Base-by-base conservation (phyloP, 2,113 vertebrate species). In the Chlorocebus sabaeus region DNA sequence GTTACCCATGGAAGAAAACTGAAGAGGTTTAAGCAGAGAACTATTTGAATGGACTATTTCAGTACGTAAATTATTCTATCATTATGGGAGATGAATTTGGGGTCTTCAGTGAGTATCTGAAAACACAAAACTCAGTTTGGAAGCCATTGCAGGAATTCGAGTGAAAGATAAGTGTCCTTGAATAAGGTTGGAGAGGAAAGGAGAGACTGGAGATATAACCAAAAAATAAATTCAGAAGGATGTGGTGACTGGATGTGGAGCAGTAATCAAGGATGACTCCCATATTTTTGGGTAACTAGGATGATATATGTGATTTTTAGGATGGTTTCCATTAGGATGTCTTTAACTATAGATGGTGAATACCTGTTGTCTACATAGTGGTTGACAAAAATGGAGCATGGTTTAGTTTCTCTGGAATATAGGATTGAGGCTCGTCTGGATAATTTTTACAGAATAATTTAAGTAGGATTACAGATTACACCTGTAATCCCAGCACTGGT, bases 391-490 rank as follows among this genome's bases (percentile, higher is more conserved):
- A 89, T 91, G 90, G 52, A 72, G 40, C 25, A 12, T 90, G 17
- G 6, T 67, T 97, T 91, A 32, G 38, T 73, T 93, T 92, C 92
- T 93, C 40, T 90, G 70, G 16, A 68, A 72, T 72, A 64, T 61
- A 86, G 27, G 73, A 22, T 52, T 92, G 13, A 84, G 18, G 40
- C 25, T 82, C 6, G 35, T 89, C 64, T 61, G 30, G 14, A n/a
- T 48, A 32, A 48, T 64, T 79, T 94, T 94, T 30, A 55, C 85
- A 81, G 72, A 18, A 68, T 67, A 61, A 45, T 30, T 82, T 64
- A 64, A 32, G 61, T 13, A 64, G 27, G 2, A 38, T 38, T 38
- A 38, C 38, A 38, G 38, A 38, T 38, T 38, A 38, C 27, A 30
- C 11, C 12, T 64, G 27, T 13, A 64, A 64, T 64, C 61, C 27